Conservation (phyloP, 1,140 invertebrate species). For the Antheraea mylitta region DNA sequence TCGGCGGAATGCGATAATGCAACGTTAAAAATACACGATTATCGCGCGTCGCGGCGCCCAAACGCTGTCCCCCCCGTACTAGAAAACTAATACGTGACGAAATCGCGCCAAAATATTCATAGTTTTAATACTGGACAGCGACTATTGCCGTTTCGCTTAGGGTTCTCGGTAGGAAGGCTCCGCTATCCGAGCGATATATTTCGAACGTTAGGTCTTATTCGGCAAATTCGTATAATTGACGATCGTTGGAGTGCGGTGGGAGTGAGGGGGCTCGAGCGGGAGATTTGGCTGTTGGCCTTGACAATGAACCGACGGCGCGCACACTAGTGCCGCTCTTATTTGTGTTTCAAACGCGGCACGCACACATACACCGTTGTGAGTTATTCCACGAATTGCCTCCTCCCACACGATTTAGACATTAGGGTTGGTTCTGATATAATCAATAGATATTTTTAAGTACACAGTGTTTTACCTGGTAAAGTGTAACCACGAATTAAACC, state of each 20-base stretch:
- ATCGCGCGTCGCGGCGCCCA: conserved; percentile 30
- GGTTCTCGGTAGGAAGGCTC: conserved; percentile 23
- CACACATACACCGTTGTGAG: conserved; percentile 22
- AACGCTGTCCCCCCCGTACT: conserved; percentile 14
- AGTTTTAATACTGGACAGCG: conserved; percentile 7
- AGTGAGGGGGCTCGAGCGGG: conserved; percentile 56
- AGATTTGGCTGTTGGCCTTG: conserved; percentile 77
- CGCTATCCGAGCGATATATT: conserved; percentile 37
- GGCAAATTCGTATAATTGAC: conserved; percentile 60
- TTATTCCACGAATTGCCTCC: conserved; percentile 69
- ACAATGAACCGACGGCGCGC: conserved; percentile 74
- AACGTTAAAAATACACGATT: conserved; percentile 49
- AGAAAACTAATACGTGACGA: conserved; percentile 12
- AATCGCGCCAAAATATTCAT: not conserved
- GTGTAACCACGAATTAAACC: not conserved
- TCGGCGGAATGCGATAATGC: conserved; percentile 38
- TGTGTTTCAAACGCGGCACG: conserved; percentile 48
- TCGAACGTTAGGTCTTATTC: conserved; percentile 44
- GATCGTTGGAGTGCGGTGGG: conserved; percentile 40
- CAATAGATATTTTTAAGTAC: conserved; percentile 5
- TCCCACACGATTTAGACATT: conserved; percentile 60
- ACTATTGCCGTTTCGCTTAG: conserved; percentile 41
- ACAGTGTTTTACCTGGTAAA: not conserved
- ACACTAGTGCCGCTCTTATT: conserved; percentile 37
- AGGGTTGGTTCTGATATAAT: conserved; percentile 46